These are phyloP conservation scores for Aegithalos caudatus DNA, from an alignment of 2,113 vertebrate genomes.

Conservation along the genomic window DNA sequence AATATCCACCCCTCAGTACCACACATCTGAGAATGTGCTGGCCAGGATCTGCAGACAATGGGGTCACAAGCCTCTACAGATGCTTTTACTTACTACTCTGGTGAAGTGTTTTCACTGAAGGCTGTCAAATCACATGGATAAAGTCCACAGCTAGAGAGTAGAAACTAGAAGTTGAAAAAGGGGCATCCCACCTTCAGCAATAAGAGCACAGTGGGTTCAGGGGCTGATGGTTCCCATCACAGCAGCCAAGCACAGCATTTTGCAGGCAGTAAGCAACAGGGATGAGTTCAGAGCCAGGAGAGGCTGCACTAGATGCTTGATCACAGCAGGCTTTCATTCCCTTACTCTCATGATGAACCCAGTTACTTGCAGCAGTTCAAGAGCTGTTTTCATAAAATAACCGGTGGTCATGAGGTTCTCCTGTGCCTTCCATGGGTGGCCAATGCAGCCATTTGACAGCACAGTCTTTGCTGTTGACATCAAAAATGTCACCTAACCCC, in stretches of 20 bases:
- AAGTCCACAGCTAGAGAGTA: not conserved
- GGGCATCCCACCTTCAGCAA: not conserved
- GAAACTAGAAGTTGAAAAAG: not conserved
- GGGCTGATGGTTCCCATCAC: not conserved
- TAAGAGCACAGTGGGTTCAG: not conserved
- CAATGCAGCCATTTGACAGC: not conserved
- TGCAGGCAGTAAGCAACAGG: not conserved
- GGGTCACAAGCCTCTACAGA: not conserved
- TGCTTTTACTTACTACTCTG: too few relatives aligned
- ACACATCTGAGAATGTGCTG: not conserved
- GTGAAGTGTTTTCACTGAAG: not conserved
- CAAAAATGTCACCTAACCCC: not conserved
- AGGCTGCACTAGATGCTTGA: not conserved
- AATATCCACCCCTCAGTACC: too few relatives aligned
- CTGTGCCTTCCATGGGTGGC: fast-evolving
- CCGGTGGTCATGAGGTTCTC: not conserved
- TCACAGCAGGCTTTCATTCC: not conserved
- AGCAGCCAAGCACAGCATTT: not conserved
- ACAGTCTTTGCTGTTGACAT: not conserved
- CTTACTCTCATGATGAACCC: not conserved
- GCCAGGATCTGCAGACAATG: not conserved
- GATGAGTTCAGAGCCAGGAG: not conserved
- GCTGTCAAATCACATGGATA: not conserved
- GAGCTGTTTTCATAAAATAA: not conserved
- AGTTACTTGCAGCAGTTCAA: not conserved